phyloP scores from a whole-genome alignment of 2,113 vertebrate species.

The Caracal caracal region DNA sequence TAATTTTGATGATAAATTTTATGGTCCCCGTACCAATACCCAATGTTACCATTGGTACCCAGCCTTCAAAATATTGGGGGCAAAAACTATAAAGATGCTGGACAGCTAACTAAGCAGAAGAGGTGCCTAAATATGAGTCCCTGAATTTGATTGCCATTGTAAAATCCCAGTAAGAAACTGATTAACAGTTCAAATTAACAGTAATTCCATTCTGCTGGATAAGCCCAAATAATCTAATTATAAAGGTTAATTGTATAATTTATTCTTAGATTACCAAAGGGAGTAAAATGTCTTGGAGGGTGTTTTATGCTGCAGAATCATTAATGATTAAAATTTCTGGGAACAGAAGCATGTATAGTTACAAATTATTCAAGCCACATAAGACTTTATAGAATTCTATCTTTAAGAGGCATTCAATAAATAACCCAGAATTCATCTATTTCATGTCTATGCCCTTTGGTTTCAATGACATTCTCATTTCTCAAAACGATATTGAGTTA shows the following conservation, averaged over 20 bases:
- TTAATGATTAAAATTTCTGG: slow-evolving; percentile 72
- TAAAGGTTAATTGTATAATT: slow-evolving; percentile 57
- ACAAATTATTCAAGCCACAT: slow-evolving; percentile 70
- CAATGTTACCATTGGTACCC: background rate
- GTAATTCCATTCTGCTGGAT: background rate
- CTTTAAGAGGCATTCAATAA: slow-evolving; percentile 68
- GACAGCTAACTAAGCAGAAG: background rate
- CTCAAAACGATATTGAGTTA: slow-evolving; percentile 72
- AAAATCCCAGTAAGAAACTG: background rate
- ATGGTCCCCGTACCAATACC: background rate
- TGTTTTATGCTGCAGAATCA: slow-evolving; percentile 53
- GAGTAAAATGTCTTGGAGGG: background rate
- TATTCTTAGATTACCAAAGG: slow-evolving; percentile 40
- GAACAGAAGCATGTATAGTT: slow-evolving; percentile 61
- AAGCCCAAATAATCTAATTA: slow-evolving; percentile 13
- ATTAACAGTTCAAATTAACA: slow-evolving; percentile 12
- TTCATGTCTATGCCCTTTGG: slow-evolving; percentile 67
- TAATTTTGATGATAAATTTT: background rate
- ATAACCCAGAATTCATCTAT: slow-evolving; percentile 66
- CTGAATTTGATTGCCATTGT: background rate
- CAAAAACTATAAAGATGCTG: background rate
- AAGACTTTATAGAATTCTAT: slow-evolving; percentile 65
- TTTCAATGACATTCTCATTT: slow-evolving; percentile 75
- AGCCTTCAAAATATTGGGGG: background rate
- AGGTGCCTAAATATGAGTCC: background rate